Percentiles rank a stretch among this genome's conserved stretches.
Conservation (phyloP, 2,797 vertebrate genomes). For the Galago senegalensis region DNA sequence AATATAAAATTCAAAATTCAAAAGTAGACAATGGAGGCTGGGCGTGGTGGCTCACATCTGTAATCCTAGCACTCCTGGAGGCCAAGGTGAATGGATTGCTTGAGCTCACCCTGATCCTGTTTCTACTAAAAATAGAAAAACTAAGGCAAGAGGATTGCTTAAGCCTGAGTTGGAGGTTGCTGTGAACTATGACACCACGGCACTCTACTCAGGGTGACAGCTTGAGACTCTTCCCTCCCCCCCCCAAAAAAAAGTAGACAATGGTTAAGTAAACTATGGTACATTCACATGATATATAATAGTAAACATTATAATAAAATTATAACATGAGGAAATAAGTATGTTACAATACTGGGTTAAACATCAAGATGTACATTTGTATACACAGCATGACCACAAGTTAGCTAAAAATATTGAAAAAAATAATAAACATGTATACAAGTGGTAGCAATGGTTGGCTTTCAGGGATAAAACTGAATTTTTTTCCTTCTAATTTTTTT, state of each 20-base stretch:
- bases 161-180: too few species aligned
- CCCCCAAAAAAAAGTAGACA: background rate
- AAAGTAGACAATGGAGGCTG: background rate
- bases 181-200: too few species aligned
- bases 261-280: slow-evolving; percentile 39
- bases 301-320: slow-evolving; percentile 43
- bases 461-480: slow-evolving; percentile 8
- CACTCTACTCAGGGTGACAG: too few species aligned
- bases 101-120: too few species aligned
- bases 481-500: slow-evolving; percentile 33
- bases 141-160: too few species aligned
- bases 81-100: too few species aligned
- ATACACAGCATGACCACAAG: background rate
- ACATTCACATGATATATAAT: slow-evolving; percentile 8
- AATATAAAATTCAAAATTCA: slow-evolving; percentile 65
- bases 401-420: slow-evolving; percentile 57
- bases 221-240: too few species aligned
- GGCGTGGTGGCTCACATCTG: too few species aligned
- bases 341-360: slow-evolving; percentile 47
- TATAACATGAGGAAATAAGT: slow-evolving; percentile 24
- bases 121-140: too few species aligned
- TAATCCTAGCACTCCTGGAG: too few species aligned
- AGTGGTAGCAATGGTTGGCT: background rate
- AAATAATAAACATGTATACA: background rate
- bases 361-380: slow-evolving; percentile 51